Evolutionary conservation across 2,113 vertebrate genomes (phyloP), one percentile per base, ranked within the genome.

Genomic region (Lota lota): DNA sequence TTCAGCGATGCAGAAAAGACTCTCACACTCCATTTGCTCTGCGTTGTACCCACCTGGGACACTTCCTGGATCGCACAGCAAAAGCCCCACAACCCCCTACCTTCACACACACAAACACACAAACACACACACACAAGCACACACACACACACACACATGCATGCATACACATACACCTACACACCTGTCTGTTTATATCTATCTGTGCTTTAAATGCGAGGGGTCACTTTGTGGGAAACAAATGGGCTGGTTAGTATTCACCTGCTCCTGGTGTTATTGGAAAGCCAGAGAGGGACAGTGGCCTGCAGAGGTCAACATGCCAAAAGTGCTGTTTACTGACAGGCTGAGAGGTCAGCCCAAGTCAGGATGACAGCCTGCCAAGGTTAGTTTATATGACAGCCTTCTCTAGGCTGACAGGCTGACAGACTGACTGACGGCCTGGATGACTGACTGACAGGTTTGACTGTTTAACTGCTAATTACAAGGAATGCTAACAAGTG

Each of bases 21-120:
- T 22, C 63, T 60, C 51, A 64, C 68, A 63, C 71, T 72, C 79
- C 70, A 73, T 80, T 74, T 63, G 65, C 67, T 69, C 67, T 61
- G 72, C 24, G 18, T 11, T 36, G 64, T 74, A 72, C 64, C 56
- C 68, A 67, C 59, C 63, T 58, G 62, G 64, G 67, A 67, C 57
- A 17, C 73, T 76, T 64, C 69, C 63, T 36, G 6, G 17, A 18
- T n/a, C 61, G 19, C 53, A 54, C 50, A 67, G 6, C 12, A 33
- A 56, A 53, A 53, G 28, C 4, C 10, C 53, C 16, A n/a, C n/a
- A 10, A n/a, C 53, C 53, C 53, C 53, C 53, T 5, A 10, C 53
- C 16, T 14, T 4, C 54, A 58, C 54, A 67, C 54, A 59, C 53
- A 67, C 65, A 67, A 51, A 66, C 64, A 66, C 51, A 66, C 64